Evolutionary conservation across 2,888 invertebrate genomes (phyloP).

Genomic region (Diadromus collaris): DNA sequence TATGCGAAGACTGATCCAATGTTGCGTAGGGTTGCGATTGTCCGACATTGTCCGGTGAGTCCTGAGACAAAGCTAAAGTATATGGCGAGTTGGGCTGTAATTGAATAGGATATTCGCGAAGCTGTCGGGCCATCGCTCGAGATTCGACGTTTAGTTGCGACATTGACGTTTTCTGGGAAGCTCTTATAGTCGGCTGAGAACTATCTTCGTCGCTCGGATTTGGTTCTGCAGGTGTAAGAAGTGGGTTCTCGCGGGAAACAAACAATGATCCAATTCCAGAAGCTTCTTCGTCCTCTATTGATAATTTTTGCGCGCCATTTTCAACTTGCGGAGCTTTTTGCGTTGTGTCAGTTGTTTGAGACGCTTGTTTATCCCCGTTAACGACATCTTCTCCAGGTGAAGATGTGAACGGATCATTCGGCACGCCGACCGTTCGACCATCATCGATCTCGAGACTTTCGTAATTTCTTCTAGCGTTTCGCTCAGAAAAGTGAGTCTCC

Average conservation of each 20-base stretch:
- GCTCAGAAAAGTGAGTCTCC: constrained; percentile 70
- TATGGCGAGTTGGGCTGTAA: not conserved
- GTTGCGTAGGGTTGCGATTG: not conserved
- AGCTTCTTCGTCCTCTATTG: not conserved
- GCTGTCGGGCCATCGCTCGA: constrained; percentile 23
- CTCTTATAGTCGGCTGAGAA: no score
- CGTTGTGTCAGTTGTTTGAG: not conserved
- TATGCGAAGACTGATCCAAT: not conserved
- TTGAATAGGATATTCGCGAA: constrained; percentile 28
- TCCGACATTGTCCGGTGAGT: not conserved
- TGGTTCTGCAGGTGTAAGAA: not conserved
- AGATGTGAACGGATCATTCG: constrained; percentile 23
- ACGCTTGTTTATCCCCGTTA: not conserved
- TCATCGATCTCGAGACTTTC: constrained; percentile 45
- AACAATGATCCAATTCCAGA: not conserved
- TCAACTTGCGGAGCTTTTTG: not conserved
- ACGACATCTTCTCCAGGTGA: constrained; percentile 16
- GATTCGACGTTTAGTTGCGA: not conserved
- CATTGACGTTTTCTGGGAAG: not conserved
- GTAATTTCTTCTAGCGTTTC: constrained; percentile 62
- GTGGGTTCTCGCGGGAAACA: not conserved
- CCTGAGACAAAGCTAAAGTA: not conserved
- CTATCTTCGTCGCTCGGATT: not conserved
- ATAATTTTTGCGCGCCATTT: not conserved
- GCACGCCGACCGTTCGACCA: constrained; percentile 22